These are phyloP conservation scores for Cerastis leucographa DNA, from an alignment of 2,888 invertebrate genomes.

Conservation along the genomic window DNA sequence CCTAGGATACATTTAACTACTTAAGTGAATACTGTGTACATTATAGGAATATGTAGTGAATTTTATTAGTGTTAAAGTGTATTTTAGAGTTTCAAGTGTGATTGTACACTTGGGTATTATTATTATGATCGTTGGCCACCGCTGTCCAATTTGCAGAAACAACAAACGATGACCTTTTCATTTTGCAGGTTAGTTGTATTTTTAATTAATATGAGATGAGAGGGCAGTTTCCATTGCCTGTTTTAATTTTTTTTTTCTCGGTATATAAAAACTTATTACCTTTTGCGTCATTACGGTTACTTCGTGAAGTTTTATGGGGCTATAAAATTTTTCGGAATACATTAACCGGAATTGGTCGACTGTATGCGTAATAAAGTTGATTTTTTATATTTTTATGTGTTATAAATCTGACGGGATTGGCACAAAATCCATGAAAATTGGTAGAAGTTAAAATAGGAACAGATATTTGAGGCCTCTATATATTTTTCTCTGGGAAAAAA, in stretches of 20 bases:
- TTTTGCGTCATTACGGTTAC: slow-evolving; percentile 44
- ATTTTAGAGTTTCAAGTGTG: slow-evolving; percentile 67
- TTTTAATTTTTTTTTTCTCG: slow-evolving; percentile 48
- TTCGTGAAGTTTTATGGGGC: slow-evolving; percentile 60
- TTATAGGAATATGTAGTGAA: slow-evolving; percentile 67
- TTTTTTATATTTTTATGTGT: slow-evolving; percentile 63
- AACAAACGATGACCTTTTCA: slow-evolving; percentile 84
- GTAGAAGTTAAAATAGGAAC: slow-evolving; percentile 8
- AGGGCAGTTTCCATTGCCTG: slow-evolving; percentile 44
- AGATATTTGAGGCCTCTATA: neutral
- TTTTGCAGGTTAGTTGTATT: slow-evolving; percentile 87
- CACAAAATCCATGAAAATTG: slow-evolving; percentile 7
- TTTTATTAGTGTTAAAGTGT: slow-evolving; percentile 73
- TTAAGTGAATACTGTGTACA: slow-evolving; percentile 68
- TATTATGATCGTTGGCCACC: slow-evolving; percentile 73
- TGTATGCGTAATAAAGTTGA: slow-evolving; percentile 52
- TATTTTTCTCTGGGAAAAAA: slow-evolving; percentile 8
- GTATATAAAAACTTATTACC: slow-evolving; percentile 63
- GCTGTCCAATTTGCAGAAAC: slow-evolving; percentile 80
- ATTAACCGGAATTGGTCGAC: slow-evolving; percentile 55
- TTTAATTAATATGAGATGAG: slow-evolving; percentile 81
- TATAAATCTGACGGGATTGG: slow-evolving; percentile 43
- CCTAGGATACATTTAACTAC: slow-evolving; percentile 54
- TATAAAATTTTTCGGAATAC: slow-evolving; percentile 50
- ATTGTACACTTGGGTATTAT: slow-evolving; percentile 72